phyloP scores from a whole-genome alignment of 2,888 invertebrate genomes.

The Nemotelus nigrinus region DNA sequence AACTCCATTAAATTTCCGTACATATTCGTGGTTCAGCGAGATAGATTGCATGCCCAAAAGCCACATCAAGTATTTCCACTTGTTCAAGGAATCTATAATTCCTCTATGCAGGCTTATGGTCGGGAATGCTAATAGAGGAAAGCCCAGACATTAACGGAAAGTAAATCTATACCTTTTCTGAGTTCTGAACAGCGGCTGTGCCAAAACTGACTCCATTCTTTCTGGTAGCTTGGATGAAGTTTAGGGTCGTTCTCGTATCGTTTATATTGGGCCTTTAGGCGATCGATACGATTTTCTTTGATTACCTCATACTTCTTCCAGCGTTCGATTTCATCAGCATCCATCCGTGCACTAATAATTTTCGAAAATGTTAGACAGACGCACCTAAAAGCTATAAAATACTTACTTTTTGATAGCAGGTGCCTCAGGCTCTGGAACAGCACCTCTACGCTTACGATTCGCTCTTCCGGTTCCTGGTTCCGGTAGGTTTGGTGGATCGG shows the following conservation, averaged over 20 bases:
- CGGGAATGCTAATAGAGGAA: no score
- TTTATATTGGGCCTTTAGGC: conserved; percentile 45
- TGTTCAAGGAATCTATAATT: no score
- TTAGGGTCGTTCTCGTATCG: conserved; percentile 39
- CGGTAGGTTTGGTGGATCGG: conserved; percentile 38
- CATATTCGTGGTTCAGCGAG: no score
- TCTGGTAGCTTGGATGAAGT: conserved; percentile 43
- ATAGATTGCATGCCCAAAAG: no score
- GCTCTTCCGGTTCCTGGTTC: background rate
- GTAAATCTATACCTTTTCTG: conserved; percentile 41
- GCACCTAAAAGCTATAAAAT: background rate
- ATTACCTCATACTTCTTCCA: conserved; percentile 45
- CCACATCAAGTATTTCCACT: no score
- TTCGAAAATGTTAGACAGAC: no score
- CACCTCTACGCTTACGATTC: conserved; percentile 6
- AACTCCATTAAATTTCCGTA: no score
- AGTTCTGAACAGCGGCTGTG: conserved; percentile 29
- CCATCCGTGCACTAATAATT: no score
- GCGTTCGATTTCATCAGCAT: background rate
- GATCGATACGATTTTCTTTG: conserved; percentile 39
- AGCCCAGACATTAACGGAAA: background rate
- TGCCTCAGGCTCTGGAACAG: background rate
- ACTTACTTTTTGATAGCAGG: conserved; percentile 3
- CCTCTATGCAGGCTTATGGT: no score
- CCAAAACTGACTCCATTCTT: conserved; percentile 44